Percentiles rank a stretch among this genome's conserved stretches.
phyloP scores from a whole-genome alignment of 2,888 invertebrate genomes.

The Pseudococcus longispinus region DNA sequence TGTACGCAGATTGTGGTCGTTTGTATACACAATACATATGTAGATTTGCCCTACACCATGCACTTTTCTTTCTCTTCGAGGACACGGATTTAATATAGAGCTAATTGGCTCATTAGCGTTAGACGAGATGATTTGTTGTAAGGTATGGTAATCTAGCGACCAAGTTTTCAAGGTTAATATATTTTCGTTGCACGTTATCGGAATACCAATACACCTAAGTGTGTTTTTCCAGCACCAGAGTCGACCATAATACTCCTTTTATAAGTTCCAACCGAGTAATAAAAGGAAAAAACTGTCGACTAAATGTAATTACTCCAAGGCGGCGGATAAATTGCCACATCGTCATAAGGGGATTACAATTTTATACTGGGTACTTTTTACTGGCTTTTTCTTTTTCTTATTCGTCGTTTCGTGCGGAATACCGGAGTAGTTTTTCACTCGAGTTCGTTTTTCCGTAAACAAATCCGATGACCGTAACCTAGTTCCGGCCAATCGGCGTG shows the following conservation, averaged over 20 bases:
- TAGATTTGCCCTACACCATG: not conserved
- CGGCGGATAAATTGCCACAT: not conserved
- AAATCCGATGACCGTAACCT: conserved; percentile 22
- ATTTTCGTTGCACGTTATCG: not conserved
- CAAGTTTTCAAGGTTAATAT: not conserved
- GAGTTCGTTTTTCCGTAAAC: conserved; percentile 28
- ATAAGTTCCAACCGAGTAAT: not conserved
- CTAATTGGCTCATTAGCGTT: conserved; percentile 22
- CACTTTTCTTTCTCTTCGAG: conserved; percentile 7
- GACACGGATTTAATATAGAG: not conserved
- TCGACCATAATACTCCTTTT: not conserved
- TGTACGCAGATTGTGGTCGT: not conserved
- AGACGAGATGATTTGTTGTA: conserved; percentile 17
- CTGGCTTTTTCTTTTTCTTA: not conserved
- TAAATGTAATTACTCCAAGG: not conserved
- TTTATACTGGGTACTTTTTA: not conserved
- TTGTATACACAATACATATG: not conserved
- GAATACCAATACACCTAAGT: not conserved
- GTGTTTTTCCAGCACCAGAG: not conserved
- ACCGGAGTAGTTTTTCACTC: not conserved
- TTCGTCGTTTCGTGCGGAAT: not conserved
- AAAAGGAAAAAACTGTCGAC: not conserved
- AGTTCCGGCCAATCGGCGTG: not conserved
- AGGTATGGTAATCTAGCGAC: not conserved
- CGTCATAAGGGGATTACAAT: not conserved